Percentiles rank a stretch among this genome's conserved stretches.
These are phyloP conservation scores for Rhinogobio ventralis DNA, from an alignment of 2,797 vertebrate species.

Conservation along the genomic window DNA sequence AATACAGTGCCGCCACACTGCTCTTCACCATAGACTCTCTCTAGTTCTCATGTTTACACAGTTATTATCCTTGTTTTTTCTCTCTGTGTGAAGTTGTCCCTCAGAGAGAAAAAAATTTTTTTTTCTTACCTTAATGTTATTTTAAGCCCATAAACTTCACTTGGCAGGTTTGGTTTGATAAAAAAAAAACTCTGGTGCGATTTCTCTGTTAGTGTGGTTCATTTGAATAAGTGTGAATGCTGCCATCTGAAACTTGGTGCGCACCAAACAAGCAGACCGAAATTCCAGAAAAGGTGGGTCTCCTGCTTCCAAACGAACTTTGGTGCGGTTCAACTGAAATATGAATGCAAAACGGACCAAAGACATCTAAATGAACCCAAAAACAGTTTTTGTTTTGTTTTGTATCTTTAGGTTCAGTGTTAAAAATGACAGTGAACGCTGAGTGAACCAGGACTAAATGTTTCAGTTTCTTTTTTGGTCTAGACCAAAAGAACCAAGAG, in stretches of 20 bases:
- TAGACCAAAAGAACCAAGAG: too few relatives aligned
- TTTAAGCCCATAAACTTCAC: not conserved
- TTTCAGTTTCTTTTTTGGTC: too few relatives aligned
- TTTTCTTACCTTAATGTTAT: not conserved
- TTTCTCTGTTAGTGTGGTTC: too few relatives aligned
- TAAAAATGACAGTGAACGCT: too few relatives aligned
- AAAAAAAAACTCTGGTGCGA: too few relatives aligned
- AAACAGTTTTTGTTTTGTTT: too few relatives aligned
- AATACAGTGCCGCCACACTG: constrained; percentile 30
- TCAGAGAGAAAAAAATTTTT: not conserved
- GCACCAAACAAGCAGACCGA: not conserved
- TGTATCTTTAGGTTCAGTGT: too few relatives aligned
- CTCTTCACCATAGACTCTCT: not conserved
- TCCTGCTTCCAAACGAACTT: not conserved
- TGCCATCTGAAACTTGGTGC: too few relatives aligned
- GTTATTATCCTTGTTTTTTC: not conserved
- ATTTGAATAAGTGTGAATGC: too few relatives aligned
- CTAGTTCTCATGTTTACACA: not conserved
- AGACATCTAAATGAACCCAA: not conserved
- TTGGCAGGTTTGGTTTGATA: too few relatives aligned
- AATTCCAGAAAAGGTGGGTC: not conserved
- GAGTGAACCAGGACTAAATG: too few relatives aligned
- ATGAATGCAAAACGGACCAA: not conserved
- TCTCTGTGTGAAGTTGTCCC: not conserved
- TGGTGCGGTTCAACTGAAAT: not conserved